Conservation (phyloP, 1,140 invertebrate species). For the Oscheius sp. region DNA sequence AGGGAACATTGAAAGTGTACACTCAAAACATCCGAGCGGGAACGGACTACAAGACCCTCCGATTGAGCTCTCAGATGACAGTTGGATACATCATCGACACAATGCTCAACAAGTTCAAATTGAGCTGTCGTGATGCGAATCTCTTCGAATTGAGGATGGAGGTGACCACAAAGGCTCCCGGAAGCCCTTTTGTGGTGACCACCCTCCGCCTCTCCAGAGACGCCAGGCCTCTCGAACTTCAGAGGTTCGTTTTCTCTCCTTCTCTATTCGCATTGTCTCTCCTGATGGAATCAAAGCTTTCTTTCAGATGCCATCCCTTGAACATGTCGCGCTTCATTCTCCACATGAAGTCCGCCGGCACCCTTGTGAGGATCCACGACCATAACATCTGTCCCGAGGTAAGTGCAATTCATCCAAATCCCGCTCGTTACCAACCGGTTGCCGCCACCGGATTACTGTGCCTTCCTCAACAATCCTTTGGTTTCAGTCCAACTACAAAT, state of each 20-base stretch:
- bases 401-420: background rate
- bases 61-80: conserved; percentile 30
- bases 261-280: background rate
- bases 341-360: conserved; percentile 33
- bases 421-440: background rate
- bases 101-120: conserved; percentile 34
- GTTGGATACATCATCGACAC: conserved; percentile 28
- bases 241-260: background rate
- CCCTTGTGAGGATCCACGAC: conserved; percentile 35
- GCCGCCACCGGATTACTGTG: background rate
- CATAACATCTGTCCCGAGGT: conserved; percentile 40
- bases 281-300: too few species aligned
- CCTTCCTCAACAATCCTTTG: background rate
- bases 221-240: conserved; percentile 37
- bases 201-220: conserved; percentile 21
- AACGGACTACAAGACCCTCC: conserved; percentile 41
- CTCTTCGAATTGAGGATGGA: conserved; percentile 40
- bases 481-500: conserved; percentile 43
- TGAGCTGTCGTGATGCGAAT: conserved; percentile 37
- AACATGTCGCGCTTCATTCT: conserved; percentile 39
- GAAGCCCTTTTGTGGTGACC: conserved; percentile 15
- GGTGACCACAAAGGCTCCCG: conserved; percentile 14
- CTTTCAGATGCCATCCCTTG: conserved; percentile 30
- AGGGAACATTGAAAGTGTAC: conserved; percentile 37
- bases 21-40: conserved; percentile 32